These are phyloP conservation scores for Todus mexicanus DNA, from an alignment of 2,797 vertebrate genomes.

Conservation along the genomic window DNA sequence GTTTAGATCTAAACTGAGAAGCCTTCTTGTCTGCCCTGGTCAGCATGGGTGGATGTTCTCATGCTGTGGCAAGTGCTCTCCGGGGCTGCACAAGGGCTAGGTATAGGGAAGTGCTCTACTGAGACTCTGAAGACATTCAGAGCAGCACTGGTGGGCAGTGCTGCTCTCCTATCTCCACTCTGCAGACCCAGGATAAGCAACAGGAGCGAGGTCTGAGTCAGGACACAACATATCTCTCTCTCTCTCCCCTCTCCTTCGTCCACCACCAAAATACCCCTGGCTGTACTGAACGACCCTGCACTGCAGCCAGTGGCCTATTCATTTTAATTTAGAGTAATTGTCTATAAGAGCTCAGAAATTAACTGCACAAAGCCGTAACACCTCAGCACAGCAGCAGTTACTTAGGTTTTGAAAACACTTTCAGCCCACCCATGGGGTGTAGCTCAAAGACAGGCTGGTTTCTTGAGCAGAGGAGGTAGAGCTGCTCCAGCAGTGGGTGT, in stretches of 20 bases:
- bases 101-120: neutral
- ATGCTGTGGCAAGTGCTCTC: fast-evolving
- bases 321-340: neutral
- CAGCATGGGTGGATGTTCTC: fast-evolving
- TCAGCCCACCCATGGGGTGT: neutral
- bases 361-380: neutral
- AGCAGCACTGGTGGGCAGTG: fast-evolving
- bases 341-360: neutral
- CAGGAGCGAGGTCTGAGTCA: neutral
- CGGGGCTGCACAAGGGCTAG: neutral
- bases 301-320: neutral
- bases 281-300: neutral
- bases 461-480: neutral
- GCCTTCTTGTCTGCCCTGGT: neutral
- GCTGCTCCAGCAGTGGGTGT: neutral
- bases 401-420: neutral
- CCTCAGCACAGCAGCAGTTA: neutral
- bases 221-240: neutral
- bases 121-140: neutral
- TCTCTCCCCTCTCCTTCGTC: neutral
- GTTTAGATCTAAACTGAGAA: neutral
- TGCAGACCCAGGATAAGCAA: neutral
- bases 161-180: neutral
- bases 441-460: neutral
- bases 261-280: neutral